Evolutionary conservation across 2,113 vertebrate genomes (phyloP).

Genomic region (Poeciliopsis occidentalis): DNA sequence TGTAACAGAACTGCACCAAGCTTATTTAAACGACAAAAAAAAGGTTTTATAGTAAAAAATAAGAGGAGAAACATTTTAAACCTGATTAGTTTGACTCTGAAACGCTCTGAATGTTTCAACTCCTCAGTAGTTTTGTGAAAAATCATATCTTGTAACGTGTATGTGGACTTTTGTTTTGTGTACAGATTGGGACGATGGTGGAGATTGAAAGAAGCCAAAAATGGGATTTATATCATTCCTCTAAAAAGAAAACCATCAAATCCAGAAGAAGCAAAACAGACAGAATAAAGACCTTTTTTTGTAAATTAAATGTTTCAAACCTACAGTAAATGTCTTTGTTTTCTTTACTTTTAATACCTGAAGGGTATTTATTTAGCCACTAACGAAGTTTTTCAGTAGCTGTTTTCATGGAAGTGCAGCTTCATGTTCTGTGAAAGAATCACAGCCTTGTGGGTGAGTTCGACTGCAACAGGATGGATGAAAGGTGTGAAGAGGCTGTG

Average conservation of each 20-base stretch:
- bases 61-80: too few species aligned
- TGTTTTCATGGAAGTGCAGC: conserved; percentile 1
- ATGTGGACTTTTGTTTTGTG: conserved; percentile 12
- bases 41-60: too few species aligned
- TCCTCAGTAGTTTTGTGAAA: background rate
- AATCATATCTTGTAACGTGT: background rate
- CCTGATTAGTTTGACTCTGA: background rate
- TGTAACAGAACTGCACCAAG: background rate
- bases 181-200: conserved; percentile 82
- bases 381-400: background rate
- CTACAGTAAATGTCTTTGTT: background rate
- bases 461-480: background rate
- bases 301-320: conserved; percentile 48
- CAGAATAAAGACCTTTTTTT: conserved; percentile 43
- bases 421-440: conserved; percentile 10
- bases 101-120: background rate
- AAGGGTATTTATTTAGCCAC: background rate
- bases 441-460: background rate
- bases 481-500: background rate
- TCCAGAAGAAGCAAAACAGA: conserved; percentile 44
- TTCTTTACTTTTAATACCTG: background rate
- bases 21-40: background rate
- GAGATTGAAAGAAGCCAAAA: conserved; percentile 81
- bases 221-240: conserved; percentile 82
- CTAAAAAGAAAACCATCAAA: conserved; percentile 71